phyloP scores from a whole-genome alignment of 2,113 vertebrate species.

The Eulemur macaco region DNA sequence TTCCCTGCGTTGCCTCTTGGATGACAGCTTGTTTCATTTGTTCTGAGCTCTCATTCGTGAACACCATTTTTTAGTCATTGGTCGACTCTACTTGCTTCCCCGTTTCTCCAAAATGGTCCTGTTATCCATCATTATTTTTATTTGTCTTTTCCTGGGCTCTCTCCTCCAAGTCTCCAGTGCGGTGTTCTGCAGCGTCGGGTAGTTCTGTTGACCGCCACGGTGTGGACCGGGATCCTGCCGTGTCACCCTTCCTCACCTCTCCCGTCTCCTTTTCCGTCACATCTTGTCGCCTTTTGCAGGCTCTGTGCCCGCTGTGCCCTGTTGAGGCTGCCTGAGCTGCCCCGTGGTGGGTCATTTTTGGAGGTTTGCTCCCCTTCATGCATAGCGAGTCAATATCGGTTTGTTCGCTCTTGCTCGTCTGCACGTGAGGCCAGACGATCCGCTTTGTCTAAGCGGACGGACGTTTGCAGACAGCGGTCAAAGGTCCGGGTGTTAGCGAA shows the following conservation, averaged over 20 bases:
- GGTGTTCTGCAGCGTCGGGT: too few relatives aligned
- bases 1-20: background rate
- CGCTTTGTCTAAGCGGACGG: background rate
- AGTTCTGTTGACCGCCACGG: too few relatives aligned
- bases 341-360: fast-evolving
- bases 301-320: background rate
- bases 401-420: background rate
- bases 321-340: too few relatives aligned
- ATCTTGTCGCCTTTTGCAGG: fast-evolving
- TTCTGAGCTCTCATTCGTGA: background rate
- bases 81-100: background rate
- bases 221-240: background rate
- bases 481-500: too few relatives aligned
- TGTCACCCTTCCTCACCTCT: background rate
- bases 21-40: background rate
- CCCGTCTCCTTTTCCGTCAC: background rate
- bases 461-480: fast-evolving
- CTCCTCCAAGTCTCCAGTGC: background rate
- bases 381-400: too few relatives aligned
- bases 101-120: background rate
- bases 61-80: background rate
- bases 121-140: background rate
- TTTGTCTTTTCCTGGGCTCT: background rate
- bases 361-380: too few relatives aligned
- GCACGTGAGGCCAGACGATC: background rate